Base-by-base conservation (phyloP, 2,888 invertebrate species). In the Odontocerum albicorne region DNA sequence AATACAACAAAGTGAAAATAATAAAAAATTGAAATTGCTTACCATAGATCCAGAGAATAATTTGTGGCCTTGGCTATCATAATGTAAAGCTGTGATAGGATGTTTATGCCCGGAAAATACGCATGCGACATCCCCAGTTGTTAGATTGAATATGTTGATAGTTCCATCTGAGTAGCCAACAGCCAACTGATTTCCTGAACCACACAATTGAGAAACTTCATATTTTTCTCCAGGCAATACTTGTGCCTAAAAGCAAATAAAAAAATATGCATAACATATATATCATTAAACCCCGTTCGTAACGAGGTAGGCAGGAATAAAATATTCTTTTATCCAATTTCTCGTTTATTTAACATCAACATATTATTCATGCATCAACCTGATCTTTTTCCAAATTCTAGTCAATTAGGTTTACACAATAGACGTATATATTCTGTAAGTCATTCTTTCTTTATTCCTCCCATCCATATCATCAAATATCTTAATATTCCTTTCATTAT, bases 161-260 rank as follows among this genome's bases (percentile, higher is more conserved):
- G 85, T 84, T 1, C 97, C 99, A 76, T 97, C 93, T 0, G 84
- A 80, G 72, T 96, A 97, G 1, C 98, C 98, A 15, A 91, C 92
- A 10, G 97, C 96, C 63, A 98, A 74, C 62, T 88, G 85, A 44
- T 85, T 75, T 51, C 86, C 86, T 67, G 87, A 86, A 62, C 88
- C 90, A 1, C 86, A 82, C 47, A 87, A 83, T 49, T 81, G 80
- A 0, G 92, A 90, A 0, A 92, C 95, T 49, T 87, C 84, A 38
- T 86, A 80, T 66, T 88, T 90, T 60, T 92, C 92, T 8, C 94
- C 93, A 2, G 85, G 80, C 35, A 96, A 75, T 0, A 88, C 86
- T 72, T 86, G 81, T 1, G 88, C 85, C 86, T 93, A 69, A 66
- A 62, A 74, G 68, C 60, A 74, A 71, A 46, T 16, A 49, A 35